Percentiles rank a stretch among this genome's conserved stretches.
These are phyloP conservation scores for Elaphurus davidianus DNA, from an alignment of 2,113 vertebrate genomes.

Conservation along the genomic window DNA sequence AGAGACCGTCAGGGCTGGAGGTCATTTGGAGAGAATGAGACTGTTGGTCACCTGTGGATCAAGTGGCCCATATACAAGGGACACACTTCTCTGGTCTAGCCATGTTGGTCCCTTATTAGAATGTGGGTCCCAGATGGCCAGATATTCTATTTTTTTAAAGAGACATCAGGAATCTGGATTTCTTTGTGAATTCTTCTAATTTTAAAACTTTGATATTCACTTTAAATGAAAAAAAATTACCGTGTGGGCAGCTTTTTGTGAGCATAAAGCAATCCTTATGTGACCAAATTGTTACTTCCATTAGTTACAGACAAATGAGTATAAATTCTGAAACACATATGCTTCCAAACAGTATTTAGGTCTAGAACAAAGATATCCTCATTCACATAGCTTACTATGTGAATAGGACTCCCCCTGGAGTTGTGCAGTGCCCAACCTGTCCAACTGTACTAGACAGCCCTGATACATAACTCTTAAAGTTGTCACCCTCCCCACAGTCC, in stretches of 20 bases:
- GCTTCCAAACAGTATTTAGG: not conserved
- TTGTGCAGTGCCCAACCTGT: not conserved
- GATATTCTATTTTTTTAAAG: not conserved
- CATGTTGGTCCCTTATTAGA: not conserved
- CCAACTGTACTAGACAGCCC: not conserved
- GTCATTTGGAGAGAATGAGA: not conserved
- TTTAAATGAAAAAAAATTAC: not conserved
- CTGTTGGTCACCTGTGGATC: not conserved
- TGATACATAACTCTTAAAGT: not conserved
- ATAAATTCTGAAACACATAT: not conserved
- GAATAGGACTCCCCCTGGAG: not conserved
- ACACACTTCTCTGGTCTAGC: not conserved
- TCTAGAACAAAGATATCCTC: not conserved
- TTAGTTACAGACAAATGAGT: not conserved
- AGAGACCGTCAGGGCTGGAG: not conserved
- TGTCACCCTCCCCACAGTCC: not conserved
- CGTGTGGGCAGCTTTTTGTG: not conserved
- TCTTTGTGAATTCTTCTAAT: not conserved
- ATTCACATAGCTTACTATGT: not conserved
- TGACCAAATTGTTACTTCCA: not conserved
- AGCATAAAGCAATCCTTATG: not conserved
- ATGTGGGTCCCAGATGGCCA: too few species aligned
- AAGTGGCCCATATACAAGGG: fast-evolving
- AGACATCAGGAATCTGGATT: not conserved
- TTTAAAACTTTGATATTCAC: not conserved